A percentile compares a stretch with the other conserved stretches of the same genome.
These are phyloP conservation scores for Cygnus buccinator DNA, from an alignment of 2,113 vertebrate genomes.

Conservation along the genomic window DNA sequence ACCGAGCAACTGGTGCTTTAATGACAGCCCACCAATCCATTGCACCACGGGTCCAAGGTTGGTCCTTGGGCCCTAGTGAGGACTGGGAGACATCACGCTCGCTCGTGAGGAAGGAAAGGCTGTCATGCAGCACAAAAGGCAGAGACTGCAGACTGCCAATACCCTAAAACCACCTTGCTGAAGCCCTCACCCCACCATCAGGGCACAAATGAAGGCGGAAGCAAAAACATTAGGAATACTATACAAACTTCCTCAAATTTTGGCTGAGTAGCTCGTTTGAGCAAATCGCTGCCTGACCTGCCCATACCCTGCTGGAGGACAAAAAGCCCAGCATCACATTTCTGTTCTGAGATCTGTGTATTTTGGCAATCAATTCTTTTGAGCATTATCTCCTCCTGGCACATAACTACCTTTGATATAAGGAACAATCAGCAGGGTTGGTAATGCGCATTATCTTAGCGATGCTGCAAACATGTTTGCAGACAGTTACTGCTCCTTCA, in stretches of 20 bases:
- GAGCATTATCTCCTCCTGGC: not conserved
- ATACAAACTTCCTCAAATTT: not conserved
- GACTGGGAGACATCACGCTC: not conserved
- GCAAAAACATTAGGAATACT: too few relatives aligned
- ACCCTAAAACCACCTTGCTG: not conserved
- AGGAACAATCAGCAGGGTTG: constrained; percentile 13
- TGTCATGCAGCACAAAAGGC: not conserved
- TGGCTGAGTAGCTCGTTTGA: not conserved
- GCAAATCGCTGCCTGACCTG: not conserved
- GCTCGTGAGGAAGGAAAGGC: accelerated
- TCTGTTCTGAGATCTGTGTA: not conserved
- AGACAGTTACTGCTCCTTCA: constrained; percentile 64
- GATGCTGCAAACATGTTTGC: constrained; percentile 33
- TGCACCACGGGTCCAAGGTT: not conserved
- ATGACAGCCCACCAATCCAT: not conserved
- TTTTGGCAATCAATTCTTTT: constrained; percentile 6
- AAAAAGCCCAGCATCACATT: not conserved
- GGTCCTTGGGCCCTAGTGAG: not conserved
- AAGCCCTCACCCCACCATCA: not conserved
- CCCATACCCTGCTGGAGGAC: not conserved
- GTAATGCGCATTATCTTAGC: constrained; percentile 31
- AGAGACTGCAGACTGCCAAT: not conserved
- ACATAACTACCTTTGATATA: constrained; percentile 1
- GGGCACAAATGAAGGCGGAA: accelerated
- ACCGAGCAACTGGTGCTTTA: not conserved